Evolutionary conservation across 2,888 invertebrate genomes (phyloP).

Genomic region (Marasmarcha lunaedactyla): DNA sequence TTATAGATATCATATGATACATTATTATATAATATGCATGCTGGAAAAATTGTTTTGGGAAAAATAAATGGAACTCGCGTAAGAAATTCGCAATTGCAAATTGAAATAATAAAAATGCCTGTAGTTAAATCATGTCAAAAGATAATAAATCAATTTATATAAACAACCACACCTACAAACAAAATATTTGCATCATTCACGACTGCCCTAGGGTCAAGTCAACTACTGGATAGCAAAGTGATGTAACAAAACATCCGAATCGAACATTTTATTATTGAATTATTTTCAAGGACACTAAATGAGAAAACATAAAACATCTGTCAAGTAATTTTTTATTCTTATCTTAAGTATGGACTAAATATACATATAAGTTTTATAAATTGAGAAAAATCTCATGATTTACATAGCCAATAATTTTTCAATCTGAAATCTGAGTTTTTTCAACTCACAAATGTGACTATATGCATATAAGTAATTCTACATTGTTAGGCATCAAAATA

Average conservation of each 20-base stretch:
- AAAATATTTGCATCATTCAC: conserved; percentile 47
- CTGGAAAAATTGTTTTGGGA: no score
- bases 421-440: neutral
- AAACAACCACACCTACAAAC: conserved; percentile 31
- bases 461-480: conserved; percentile 2
- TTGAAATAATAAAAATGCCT: no score
- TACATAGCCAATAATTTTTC: conserved; percentile 6
- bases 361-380: conserved; percentile 31
- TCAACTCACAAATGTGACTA: conserved; percentile 3
- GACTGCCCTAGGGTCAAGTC: conserved; percentile 41
- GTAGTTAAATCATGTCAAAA: no score
- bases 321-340: conserved; percentile 24
- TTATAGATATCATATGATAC: no score
- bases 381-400: conserved; percentile 22
- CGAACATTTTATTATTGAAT: neutral
- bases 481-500: conserved; percentile 2
- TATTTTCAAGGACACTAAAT: conserved; percentile 1
- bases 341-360: conserved; percentile 27
- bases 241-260: conserved; percentile 22
- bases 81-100: no score
- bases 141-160: no score
- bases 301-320: conserved; percentile 11
- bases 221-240: conserved; percentile 31
- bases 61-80: no score
- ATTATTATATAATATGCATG: no score